Evolutionary conservation across 2,888 invertebrate species (phyloP).

Genomic region (Plagodis pulveraria): DNA sequence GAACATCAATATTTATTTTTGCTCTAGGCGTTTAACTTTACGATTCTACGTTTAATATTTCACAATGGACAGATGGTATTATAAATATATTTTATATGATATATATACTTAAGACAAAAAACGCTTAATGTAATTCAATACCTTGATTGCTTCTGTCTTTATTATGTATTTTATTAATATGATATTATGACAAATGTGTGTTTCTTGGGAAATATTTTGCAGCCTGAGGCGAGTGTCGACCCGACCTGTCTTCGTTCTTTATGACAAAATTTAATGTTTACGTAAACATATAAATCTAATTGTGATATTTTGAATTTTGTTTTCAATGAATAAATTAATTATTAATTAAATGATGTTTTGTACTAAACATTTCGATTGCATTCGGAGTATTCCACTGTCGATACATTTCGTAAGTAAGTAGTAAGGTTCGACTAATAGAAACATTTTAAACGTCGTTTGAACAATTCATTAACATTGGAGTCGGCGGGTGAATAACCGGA

Average conservation of each 20-base stretch:
- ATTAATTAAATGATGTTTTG: constrained; percentile 17
- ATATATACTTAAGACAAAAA: constrained; percentile 14
- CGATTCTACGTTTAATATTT: constrained; percentile 27
- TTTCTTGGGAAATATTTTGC: constrained; percentile 22
- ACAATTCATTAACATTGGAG: constrained; percentile 73
- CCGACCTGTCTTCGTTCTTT: constrained; percentile 28
- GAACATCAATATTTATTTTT: constrained; percentile 67
- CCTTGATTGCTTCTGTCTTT: constrained; percentile 41
- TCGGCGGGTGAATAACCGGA: constrained; percentile 74
- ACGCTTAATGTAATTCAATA: constrained; percentile 42
- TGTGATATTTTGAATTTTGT: constrained; percentile 66
- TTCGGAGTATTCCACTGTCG: constrained; percentile 25
- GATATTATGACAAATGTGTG: constrained; percentile 24
- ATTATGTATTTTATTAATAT: constrained; percentile 36
- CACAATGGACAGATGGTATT: constrained; percentile 21
- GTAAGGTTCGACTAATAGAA: constrained; percentile 53
- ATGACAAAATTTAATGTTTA: constrained; percentile 35
- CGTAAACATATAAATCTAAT: constrained; percentile 49
- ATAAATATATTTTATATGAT: constrained; percentile 28
- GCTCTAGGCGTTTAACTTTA: constrained; percentile 65
- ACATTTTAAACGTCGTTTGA: constrained; percentile 67
- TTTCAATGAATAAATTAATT: constrained; percentile 57
- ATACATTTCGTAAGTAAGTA: constrained; percentile 24
- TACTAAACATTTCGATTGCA: constrained; percentile 7
- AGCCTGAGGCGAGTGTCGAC: constrained; percentile 32